Evolutionary conservation across 2,797 vertebrate species (phyloP).

Genomic region (Dendrocincla tyrannina): DNA sequence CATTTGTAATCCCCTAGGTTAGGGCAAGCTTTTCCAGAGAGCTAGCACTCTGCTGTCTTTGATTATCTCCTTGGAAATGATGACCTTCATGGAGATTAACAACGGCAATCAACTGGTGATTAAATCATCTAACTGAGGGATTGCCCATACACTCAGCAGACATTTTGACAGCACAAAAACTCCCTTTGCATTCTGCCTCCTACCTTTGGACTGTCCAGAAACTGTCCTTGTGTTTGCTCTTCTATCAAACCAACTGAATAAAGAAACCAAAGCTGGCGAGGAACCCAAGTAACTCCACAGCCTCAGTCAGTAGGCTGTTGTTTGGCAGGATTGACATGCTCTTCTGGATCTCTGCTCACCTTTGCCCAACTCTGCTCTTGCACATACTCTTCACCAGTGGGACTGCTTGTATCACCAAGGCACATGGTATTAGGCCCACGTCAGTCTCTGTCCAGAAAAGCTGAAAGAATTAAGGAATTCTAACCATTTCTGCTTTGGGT

Average conservation of each 20-base stretch:
- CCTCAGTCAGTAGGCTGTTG: not conserved
- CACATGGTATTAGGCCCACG: accelerated
- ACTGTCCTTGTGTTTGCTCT: not conserved
- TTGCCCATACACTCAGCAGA: not conserved
- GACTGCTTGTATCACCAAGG: not conserved
- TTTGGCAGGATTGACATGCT: not conserved
- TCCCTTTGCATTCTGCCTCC: not conserved
- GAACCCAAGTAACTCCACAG: not conserved
- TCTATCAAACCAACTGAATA: not conserved
- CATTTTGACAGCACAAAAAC: not conserved
- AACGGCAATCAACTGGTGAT: not conserved
- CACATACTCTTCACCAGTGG: not conserved
- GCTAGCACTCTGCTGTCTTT: not conserved
- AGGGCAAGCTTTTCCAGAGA: not conserved
- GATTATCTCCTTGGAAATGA: not conserved
- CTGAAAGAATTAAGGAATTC: not conserved
- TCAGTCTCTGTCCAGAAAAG: not conserved
- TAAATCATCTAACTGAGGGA: not conserved
- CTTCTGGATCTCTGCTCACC: not conserved
- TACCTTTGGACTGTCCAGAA: not conserved
- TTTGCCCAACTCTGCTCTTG: not conserved
- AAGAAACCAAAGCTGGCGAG: not conserved
- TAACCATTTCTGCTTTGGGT: not conserved
- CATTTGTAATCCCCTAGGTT: not conserved
- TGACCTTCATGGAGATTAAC: not conserved